phyloP scores from a whole-genome alignment of 2,113 vertebrate species.

The Salvator merianae region DNA sequence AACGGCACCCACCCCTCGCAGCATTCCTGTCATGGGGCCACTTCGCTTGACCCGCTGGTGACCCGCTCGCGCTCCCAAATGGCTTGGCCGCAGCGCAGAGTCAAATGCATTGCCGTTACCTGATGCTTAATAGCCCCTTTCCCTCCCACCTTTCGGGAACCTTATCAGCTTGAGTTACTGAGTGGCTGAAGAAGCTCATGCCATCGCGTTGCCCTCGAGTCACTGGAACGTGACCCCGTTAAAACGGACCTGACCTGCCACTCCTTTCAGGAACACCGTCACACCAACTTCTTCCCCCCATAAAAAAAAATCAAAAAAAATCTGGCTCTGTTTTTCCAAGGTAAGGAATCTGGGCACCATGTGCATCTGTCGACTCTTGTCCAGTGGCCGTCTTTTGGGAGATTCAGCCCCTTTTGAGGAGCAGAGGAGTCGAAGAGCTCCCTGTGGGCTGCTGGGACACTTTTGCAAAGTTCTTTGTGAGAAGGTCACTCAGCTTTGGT shows the following conservation, averaged over 20 bases:
- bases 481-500: too few species aligned
- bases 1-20: not conserved
- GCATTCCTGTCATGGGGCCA: not conserved
- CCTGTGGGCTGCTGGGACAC: too few species aligned
- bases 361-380: too few species aligned
- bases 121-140: not conserved
- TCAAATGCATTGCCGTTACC: not conserved
- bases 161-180: conserved; percentile 6
- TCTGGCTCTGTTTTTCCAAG: not conserved
- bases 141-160: not conserved
- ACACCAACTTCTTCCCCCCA: not conserved
- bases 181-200: not conserved
- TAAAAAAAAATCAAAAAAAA: too few species aligned
- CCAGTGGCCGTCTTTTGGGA: too few species aligned
- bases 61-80: not conserved
- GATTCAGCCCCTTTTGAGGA: too few species aligned
- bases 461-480: too few species aligned
- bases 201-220: not conserved
- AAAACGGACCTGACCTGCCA: not conserved
- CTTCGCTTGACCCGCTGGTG: conserved; percentile 15
- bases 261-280: not conserved
- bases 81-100: not conserved
- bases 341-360: not conserved
- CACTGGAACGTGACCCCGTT: not conserved
- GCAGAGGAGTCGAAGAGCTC: too few species aligned